phyloP scores from a whole-genome alignment of 2,113 vertebrate genomes.

The Lagopus leucura region DNA sequence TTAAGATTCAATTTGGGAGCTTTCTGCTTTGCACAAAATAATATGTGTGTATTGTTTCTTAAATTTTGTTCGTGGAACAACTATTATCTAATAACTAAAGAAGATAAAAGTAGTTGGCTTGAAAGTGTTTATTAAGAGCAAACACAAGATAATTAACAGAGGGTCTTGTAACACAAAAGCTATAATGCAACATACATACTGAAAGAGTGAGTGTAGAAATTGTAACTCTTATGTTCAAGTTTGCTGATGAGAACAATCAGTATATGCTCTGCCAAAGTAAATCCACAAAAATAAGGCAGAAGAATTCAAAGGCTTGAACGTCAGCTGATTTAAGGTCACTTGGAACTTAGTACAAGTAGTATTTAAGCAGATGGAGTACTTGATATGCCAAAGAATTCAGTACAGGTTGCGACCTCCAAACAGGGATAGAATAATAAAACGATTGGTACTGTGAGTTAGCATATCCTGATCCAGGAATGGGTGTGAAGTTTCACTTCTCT shows the following conservation, averaged over 20 bases:
- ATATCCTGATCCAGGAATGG: conserved; percentile 6
- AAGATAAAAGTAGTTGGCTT: neutral
- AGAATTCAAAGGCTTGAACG: neutral
- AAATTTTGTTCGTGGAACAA: neutral
- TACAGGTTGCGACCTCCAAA: neutral
- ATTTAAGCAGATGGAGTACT: neutral
- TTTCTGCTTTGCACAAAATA: neutral
- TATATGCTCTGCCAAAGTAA: neutral
- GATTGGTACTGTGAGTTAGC: neutral
- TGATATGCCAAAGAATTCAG: neutral
- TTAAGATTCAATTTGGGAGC: neutral
- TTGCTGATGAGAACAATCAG: neutral
- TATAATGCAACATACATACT: neutral
- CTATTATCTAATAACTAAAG: neutral
- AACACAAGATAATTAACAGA: neutral
- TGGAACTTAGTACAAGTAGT: neutral
- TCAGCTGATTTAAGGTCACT: neutral
- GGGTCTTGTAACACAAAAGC: neutral
- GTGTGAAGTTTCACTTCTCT: conserved; percentile 55
- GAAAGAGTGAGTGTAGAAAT: neutral
- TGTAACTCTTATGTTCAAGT: neutral
- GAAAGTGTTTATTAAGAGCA: neutral
- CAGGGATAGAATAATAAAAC: neutral
- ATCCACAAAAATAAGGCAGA: neutral
- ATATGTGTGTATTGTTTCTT: neutral